Percentiles rank a stretch among this genome's conserved stretches.
Conservation (phyloP, 2,113 vertebrate genomes). For the Rhizomys pruinosus region DNA sequence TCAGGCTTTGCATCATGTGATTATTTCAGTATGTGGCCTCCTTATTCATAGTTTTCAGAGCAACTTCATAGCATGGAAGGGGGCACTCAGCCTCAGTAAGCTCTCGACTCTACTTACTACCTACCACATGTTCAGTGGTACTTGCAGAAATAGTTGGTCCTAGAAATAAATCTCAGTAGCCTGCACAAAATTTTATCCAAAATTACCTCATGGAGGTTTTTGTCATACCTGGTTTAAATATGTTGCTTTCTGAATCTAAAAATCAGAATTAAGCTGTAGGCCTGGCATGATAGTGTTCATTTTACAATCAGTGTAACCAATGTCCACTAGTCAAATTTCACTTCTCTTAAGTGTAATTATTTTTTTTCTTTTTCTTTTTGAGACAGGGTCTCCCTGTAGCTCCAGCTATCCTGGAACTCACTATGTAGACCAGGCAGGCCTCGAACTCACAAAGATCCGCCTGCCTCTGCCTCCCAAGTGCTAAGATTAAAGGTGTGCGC, state of each 20-base stretch:
- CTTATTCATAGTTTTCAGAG: neutral
- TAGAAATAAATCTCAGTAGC: neutral
- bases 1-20: conserved; percentile 27
- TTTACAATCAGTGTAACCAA: neutral
- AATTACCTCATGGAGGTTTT: neutral
- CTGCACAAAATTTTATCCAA: neutral
- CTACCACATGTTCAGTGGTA: neutral
- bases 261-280: neutral
- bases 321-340: neutral
- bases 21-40: neutral
- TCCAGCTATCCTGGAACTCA: neutral
- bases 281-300: neutral
- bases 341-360: neutral
- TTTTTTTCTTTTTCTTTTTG: neutral
- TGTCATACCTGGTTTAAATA: neutral
- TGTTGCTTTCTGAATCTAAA: neutral
- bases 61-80: neutral
- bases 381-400: neutral
- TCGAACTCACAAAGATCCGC: too few species aligned
- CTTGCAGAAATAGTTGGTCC: conserved; percentile 19
- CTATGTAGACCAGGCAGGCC: too few species aligned
- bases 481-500: too few species aligned
- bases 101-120: neutral
- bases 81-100: neutral
- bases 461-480: too few species aligned